Evolutionary conservation across 2,888 invertebrate genomes (phyloP), one percentile per base, ranked within the genome.

Genomic region (Synergus itoensis): DNA sequence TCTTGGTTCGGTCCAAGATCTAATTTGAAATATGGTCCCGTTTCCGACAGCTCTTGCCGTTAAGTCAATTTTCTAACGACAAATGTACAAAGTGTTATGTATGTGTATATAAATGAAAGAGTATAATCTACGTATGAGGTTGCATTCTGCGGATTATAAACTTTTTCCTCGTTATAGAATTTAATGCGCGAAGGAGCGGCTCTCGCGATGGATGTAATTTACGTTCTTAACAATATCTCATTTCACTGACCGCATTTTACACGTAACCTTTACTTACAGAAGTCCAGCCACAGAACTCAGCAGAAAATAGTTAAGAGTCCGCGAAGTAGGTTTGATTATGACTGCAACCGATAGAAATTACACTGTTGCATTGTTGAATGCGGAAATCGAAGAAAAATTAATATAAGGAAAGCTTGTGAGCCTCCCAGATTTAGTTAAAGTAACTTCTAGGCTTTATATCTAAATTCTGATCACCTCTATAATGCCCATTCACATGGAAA

Each of bases 141-240:
- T 73, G 73, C 36, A 69, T 48, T 73, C 53, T 36, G 36, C 28
- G 36, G 73, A 73, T 73, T 73, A 73, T 28, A 73, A 48, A 36
- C 76, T 28, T 76, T 75, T 40, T 62, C 40, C 73, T 62, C 75
- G 79, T 77, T 77, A 62, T 77, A 62, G 75, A 63, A 69, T 80
- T 82, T 80, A 80, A 82, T 79, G 36, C 79, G 76, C 82, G 64
- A 79, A 82, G 82, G 80, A 82, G 82, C 63, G 73, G 76, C 79
- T 77, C 63, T 77, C 57, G 45, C 64, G 76, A 65, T 57, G 76
- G 73, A 76, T 73, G 76, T 79, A 80, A 82, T 80, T 82, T 76
- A 76, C 79, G 77, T 79, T 76, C 77, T 82, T 82, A 82, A 82
- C 80, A 77, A 82, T 77, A 63, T 77, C 77, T 77, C 63, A 48